A percentile compares a stretch with the other conserved stretches of the same genome.
These are phyloP conservation scores for Pseudachorutes palmiensis DNA, from an alignment of 1,140 invertebrate genomes.

Conservation along the genomic window DNA sequence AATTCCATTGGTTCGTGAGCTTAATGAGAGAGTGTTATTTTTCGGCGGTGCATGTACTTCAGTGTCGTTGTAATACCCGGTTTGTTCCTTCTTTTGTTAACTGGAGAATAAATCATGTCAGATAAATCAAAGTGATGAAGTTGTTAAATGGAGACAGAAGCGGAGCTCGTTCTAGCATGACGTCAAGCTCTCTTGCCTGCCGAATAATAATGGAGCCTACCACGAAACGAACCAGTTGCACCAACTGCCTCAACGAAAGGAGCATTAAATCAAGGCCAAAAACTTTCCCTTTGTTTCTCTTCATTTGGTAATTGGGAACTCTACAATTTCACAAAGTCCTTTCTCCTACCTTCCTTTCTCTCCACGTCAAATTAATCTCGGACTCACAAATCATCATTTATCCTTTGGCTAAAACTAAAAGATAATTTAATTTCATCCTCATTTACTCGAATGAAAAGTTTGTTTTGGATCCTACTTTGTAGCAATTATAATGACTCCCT, in stretches of 20 bases:
- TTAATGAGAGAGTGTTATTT: too few relatives aligned
- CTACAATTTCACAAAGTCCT: neutral
- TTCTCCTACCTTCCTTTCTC: neutral
- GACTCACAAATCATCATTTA: neutral
- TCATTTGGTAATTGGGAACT: neutral
- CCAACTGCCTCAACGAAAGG: neutral
- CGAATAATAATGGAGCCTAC: constrained; percentile 17
- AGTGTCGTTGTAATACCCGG: too few relatives aligned
- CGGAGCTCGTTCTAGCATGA: constrained; percentile 26
- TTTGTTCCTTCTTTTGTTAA: constrained; percentile 4
- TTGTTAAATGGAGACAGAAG: constrained; percentile 21
- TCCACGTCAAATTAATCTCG: neutral
- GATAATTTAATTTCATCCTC: neutral
- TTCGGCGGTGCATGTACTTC: too few relatives aligned
- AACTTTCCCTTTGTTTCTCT: neutral
- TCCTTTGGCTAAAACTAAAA: neutral
- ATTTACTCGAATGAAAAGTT: constrained; percentile 10
- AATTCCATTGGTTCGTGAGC: too few relatives aligned
- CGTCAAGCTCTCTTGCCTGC: constrained; percentile 24
- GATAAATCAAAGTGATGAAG: constrained; percentile 29
- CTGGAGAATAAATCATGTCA: constrained; percentile 23
- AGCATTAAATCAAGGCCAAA: neutral
- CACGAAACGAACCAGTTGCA: constrained; percentile 8
- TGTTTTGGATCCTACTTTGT: neutral
- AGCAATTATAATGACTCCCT: neutral